A percentile compares a stretch with the other conserved stretches of the same genome.
These are phyloP conservation scores for Drosophila diplacantha DNA, from an alignment of 2,888 invertebrate genomes.

Conservation along the genomic window DNA sequence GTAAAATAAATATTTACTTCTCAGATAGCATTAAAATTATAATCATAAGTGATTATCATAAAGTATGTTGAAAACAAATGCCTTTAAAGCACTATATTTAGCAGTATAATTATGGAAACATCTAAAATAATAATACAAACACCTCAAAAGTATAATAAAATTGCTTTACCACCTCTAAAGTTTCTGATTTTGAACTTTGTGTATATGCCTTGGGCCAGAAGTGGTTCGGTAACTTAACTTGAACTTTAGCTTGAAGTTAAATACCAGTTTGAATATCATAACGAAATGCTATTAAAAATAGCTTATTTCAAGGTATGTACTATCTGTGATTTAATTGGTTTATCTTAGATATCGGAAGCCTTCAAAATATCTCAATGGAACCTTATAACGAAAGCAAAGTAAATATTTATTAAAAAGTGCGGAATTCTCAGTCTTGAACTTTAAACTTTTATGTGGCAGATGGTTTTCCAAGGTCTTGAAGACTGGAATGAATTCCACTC, in stretches of 20 bases:
- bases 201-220: background rate
- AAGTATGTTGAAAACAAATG: background rate
- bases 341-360: background rate
- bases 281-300: background rate
- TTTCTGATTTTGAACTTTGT: background rate
- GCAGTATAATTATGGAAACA: background rate
- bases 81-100: background rate
- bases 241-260: conserved; percentile 1
- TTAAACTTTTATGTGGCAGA: background rate
- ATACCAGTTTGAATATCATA: conserved; percentile 2
- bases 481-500: background rate
- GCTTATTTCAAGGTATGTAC: background rate
- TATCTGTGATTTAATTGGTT: background rate
- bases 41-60: background rate
- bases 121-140: background rate
- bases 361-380: background rate
- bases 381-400: background rate
- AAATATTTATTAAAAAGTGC: background rate
- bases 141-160: background rate
- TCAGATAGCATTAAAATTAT: background rate
- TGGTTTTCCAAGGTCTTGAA: background rate
- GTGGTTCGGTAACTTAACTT: conserved; percentile 5
- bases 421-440: background rate
- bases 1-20: background rate
- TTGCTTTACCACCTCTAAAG: background rate